Evolutionary conservation across 2,113 vertebrate genomes (phyloP).

Genomic region (Dermatemys mawii): DNA sequence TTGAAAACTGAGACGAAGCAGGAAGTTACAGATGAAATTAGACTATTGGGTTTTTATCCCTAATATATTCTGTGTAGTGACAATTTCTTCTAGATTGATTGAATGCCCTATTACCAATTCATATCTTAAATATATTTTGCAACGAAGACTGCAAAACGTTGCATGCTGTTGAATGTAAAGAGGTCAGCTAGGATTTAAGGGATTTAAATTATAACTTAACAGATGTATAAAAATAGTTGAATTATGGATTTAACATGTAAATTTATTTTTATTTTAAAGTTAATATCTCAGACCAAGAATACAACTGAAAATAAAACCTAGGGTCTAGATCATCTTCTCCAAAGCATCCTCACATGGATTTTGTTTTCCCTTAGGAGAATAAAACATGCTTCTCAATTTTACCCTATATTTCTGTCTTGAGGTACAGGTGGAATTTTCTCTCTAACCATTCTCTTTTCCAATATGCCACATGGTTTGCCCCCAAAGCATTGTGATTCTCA

Average conservation of each 20-base stretch:
- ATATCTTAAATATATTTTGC: conserved; percentile 26
- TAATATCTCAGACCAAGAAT: neutral
- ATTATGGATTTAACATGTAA: neutral
- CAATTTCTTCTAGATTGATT: conserved; percentile 53
- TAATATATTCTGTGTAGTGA: conserved; percentile 35
- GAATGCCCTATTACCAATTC: conserved; percentile 51
- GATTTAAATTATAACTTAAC: neutral
- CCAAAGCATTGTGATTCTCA: neutral
- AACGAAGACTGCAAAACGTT: conserved; percentile 17
- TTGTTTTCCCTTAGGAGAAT: neutral
- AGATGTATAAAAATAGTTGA: neutral
- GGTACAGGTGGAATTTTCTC: neutral
- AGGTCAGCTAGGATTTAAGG: neutral
- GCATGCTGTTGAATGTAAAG: conserved; percentile 39
- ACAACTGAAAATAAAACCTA: neutral
- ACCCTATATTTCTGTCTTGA: neutral
- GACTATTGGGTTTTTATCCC: neutral
- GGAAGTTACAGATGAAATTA: conserved; percentile 24
- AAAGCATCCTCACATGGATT: neutral
- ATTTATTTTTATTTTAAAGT: neutral
- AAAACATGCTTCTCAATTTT: neutral
- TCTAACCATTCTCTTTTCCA: neutral
- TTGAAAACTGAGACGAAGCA: neutral
- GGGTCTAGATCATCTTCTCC: neutral
- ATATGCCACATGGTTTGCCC: neutral